Percentiles rank a stretch among this genome's conserved stretches.
phyloP scores from a whole-genome alignment of 1,140 invertebrate species.

The Cydia amplana region DNA sequence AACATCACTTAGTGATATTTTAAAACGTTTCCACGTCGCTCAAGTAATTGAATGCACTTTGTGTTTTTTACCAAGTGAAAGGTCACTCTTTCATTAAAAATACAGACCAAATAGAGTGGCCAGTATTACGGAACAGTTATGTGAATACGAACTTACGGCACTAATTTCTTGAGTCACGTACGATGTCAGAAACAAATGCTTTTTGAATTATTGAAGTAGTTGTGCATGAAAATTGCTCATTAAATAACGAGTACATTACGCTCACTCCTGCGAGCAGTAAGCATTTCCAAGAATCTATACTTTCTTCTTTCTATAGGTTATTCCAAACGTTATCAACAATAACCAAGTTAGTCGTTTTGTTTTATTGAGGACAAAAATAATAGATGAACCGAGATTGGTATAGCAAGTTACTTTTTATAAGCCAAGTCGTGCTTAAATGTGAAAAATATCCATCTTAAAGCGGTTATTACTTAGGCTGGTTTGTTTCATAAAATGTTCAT shows the following conservation, averaged over 20 bases:
- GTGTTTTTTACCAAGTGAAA: conserved; percentile 17
- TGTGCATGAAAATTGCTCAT: conserved; percentile 33
- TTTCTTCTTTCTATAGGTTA: too few relatives aligned
- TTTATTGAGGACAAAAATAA: not conserved
- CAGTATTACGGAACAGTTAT: conserved; percentile 15
- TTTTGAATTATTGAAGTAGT: conserved; percentile 66
- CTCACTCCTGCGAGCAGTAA: conserved; percentile 12
- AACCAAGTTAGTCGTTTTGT: not conserved
- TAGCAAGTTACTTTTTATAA: not conserved
- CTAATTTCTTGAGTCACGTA: conserved; percentile 65
- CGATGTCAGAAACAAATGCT: conserved; percentile 70
- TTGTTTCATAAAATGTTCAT: conserved; percentile 31
- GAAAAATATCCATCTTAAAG: not conserved
- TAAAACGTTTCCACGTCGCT: conserved; percentile 7
- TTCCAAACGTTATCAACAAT: not conserved
- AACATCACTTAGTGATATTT: not conserved
- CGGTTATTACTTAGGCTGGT: conserved; percentile 3
- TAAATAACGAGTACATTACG: conserved; percentile 24
- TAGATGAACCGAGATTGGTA: not conserved
- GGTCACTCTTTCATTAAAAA: conserved; percentile 29
- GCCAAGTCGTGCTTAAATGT: not conserved
- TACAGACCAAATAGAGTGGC: conserved; percentile 27
- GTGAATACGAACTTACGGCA: conserved; percentile 41
- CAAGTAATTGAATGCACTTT: not conserved
- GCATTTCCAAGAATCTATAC: conserved; percentile 11